Base-by-base conservation (phyloP, 2,797 vertebrate species). In the Tokudaia muenninki region DNA sequence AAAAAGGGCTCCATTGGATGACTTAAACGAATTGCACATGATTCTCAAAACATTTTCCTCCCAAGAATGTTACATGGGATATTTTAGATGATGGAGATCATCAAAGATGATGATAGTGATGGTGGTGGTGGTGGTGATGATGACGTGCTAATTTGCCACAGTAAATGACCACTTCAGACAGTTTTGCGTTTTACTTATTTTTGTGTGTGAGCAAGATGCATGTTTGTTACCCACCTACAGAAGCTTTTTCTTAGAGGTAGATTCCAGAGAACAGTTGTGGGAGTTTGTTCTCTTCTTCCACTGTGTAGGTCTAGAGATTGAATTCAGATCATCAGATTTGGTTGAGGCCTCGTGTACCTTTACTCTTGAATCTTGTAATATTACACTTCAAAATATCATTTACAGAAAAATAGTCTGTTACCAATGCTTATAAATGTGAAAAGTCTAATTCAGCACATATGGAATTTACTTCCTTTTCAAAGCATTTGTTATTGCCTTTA, bases 391-490 rank as follows among this genome's bases (percentile, higher is more conserved):
- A 37, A 90, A 65, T 57, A 61, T 0, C 90, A 52, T 96, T 98
- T 98, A 95, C 80, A 90, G n/a, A 90, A 96, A 87, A 97, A 78
- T 70, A 90, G 95, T 96, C 90, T 96, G 81, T 87, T 95, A 41
- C 72, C 93, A 16, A 31, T 92, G 70, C 6, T 72, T 92, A 0
- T 90, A 97, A 44, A 44, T 65, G 92, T 90, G 91, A 94, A 96
- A 95, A 84, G 96, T 81, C 79, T 83, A 79, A 97, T 97, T 81
- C 19, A 94, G 87, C 0, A 4, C 90, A 80, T 88, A 90, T 94
- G 93, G 95, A 96, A 97, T 97, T 98, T 75, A 72, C 75, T 98
- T 97, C 87, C 90, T 97, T 95, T 98, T 96, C 94, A 96, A 92
- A 97, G 61, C 97, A 96, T 94, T 97, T 97, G 77, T 97, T 98